Base-by-base conservation (phyloP, 2,797 vertebrate genomes). In the Phaenicophaeus curvirostris region DNA sequence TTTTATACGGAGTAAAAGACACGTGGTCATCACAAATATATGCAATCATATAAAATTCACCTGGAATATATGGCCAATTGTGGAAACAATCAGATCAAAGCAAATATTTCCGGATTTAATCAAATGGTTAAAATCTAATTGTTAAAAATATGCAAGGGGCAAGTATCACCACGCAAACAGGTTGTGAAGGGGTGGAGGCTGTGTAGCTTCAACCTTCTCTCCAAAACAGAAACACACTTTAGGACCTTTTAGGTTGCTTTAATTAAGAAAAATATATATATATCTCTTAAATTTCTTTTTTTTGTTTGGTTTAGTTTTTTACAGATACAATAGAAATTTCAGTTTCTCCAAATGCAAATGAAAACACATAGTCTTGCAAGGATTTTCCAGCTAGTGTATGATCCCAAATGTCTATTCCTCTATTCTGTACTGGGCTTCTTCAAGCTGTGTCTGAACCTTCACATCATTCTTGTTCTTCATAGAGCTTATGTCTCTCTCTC, bases 231-330 rank as follows among this genome's bases (percentile, higher is more conserved):
- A 11, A 41, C 5, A 42, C 1, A 3, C 25, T 41, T 90, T 2
- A 27, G 23, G 14, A 13, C 28, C 6, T 53, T 48, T 35, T 10
- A 53, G 15, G 25, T 35, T 61, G 8, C 11, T 71, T 15, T 27
- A 44, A 35, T 5, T 35, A 10, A 37, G 31, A 37, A 33, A 42
- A 42, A 42, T 42, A 42, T n/a, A 12, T n/a, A 50, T 25, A 77
- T n/a, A n/a, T n/a, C n/a, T 46, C 21, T 9, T 0, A 1, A 12
- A 14, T 23, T 62, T 46, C 4, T n/a, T 50, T 58, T 16, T 30
- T 30, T 61, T 35, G 3, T 4, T 15, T 68, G 33, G 4, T 19
- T 33, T 54, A 7, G 1, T 6, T 12, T 75, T 57, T 73, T 62
- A 18, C 17, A 63, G 42, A 42, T 27, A 20, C 2, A 8, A 13